Conservation (phyloP, 2,888 invertebrate species). For the Cryptocephalus primarius region DNA sequence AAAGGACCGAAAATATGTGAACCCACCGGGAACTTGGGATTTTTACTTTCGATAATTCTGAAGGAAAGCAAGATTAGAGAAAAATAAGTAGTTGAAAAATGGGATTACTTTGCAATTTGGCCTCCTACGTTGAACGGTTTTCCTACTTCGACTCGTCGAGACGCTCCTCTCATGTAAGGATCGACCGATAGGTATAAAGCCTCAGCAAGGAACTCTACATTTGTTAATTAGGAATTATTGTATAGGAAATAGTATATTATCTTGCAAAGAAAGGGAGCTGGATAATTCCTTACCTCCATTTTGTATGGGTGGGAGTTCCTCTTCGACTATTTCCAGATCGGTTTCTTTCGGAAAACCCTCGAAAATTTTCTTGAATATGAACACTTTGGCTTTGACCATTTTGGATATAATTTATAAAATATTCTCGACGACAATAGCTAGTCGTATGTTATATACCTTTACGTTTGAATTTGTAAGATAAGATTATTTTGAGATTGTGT, state of each 20-base stretch:
- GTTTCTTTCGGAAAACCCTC: slow-evolving; percentile 52
- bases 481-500: no score
- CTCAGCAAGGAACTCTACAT: neutral
- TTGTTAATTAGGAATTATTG: neutral
- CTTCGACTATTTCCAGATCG: slow-evolving; percentile 57
- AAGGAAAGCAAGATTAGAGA: neutral
- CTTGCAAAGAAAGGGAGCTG: no score
- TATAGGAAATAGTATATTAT: no score
- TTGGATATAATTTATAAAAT: neutral
- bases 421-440: no score
- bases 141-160: neutral
- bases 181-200: neutral
- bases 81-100: neutral
- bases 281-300: slow-evolving; percentile 47
- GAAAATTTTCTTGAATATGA: slow-evolving; percentile 53
- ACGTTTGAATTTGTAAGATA: no score
- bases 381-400: slow-evolving; percentile 41
- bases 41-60: neutral
- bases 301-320: slow-evolving; percentile 51
- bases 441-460: no score
- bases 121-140: neutral
- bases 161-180: neutral
- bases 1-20: neutral
- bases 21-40: neutral
- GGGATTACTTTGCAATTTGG: neutral